Conservation (phyloP, 2,888 invertebrate genomes). For the Eumacrocentrus americanus region DNA sequence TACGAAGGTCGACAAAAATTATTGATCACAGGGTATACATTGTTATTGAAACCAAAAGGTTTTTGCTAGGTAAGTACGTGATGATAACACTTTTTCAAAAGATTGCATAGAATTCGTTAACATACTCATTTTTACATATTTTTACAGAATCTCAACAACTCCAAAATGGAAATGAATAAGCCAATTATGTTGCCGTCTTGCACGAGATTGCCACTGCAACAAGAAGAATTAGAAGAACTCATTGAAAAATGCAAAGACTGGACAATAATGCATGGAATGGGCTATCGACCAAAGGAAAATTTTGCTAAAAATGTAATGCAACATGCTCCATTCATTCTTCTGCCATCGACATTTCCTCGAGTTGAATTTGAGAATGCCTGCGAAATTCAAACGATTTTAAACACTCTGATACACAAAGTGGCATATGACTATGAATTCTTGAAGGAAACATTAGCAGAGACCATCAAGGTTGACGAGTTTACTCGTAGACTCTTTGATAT, state of each 20-base stretch:
- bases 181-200: slow-evolving; percentile 45
- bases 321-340: slow-evolving; percentile 63
- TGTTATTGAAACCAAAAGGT: too few species aligned
- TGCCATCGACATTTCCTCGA: slow-evolving; percentile 66
- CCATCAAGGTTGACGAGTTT: slow-evolving; percentile 66
- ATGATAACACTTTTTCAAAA: background rate
- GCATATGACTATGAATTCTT: slow-evolving; percentile 67
- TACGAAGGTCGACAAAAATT: background rate
- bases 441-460: slow-evolving; percentile 61
- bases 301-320: slow-evolving; percentile 58
- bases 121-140: background rate
- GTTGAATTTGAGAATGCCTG: slow-evolving; percentile 63
- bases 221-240: slow-evolving; percentile 56
- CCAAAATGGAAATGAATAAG: slow-evolving; percentile 24
- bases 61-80: too few species aligned
- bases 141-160: background rate
- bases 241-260: slow-evolving; percentile 63
- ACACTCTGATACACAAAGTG: slow-evolving; percentile 65
- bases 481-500: slow-evolving; percentile 65
- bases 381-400: slow-evolving; percentile 64
- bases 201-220: slow-evolving; percentile 53
- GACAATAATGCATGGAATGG: slow-evolving; percentile 64
- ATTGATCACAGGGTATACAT: background rate
- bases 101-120: background rate
- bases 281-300: slow-evolving; percentile 60